Base-by-base conservation (phyloP, 2,797 vertebrate species). In the Echeneis naucrates region DNA sequence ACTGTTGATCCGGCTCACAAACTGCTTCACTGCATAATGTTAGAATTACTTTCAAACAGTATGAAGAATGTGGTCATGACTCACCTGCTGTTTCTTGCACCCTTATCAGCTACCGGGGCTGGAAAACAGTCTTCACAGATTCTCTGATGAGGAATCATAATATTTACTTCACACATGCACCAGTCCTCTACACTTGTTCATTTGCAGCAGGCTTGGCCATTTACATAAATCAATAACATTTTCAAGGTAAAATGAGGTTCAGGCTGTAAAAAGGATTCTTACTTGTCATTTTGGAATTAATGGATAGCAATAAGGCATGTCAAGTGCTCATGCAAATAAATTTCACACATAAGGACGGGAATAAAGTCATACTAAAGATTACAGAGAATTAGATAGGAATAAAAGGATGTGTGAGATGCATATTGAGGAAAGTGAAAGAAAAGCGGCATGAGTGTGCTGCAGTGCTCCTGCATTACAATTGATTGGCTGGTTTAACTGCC, bases 391-490 rank as follows among this genome's bases (percentile, higher is more conserved):
- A 72, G 79, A 51, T 52, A 40, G 21, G 60, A 63, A 77, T 72
- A 32, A 84, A 72, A 80, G 64, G 40, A 75, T 77, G 51, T 30
- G 81, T 84, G 77, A 77, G 69, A 56, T 60, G 64, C 5, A 1
- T 71, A 55, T 59, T 26, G 70, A 77, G 55, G 65, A 47, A 65
- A 82, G 82, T 72, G 68, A 87, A 83, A 78, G 73, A 82, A 64
- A 75, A 66, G 79, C 82, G 75, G 69, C 59, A 45, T 74, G 73
- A 73, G 73, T 70, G 80, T 89, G 83, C 87, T 87, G 90, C 89
- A 89, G 83, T 81, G 81, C 79, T 85, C 66, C 82, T 81, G 86
- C 88, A 91, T 89, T 86, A 83, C 86, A 87, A 89, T 90, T 87
- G 87, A 92, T 90, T 88, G 86, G 77, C 85, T 86, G 76, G 72